Evolutionary conservation across 2,797 vertebrate genomes (phyloP).

Genomic region (Protosalanx chinensis): DNA sequence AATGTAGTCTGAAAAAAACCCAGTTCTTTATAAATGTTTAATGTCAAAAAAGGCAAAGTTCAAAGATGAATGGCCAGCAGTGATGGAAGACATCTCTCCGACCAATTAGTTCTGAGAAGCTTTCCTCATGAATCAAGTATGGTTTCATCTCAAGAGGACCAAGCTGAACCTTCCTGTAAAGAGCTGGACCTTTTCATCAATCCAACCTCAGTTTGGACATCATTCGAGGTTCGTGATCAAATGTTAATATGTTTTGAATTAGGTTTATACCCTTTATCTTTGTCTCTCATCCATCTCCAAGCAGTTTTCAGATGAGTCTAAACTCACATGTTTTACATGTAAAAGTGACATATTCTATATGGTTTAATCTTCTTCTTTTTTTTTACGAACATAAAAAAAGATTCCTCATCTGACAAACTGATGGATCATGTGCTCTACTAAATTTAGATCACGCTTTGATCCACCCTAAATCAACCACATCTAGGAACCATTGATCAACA

Average conservation of each 20-base stretch:
- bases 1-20: constrained; percentile 51
- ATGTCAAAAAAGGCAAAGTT: constrained; percentile 68
- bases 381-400: constrained; percentile 11
- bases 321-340: background rate
- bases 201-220: background rate
- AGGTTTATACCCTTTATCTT: background rate
- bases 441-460: constrained; percentile 49
- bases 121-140: constrained; percentile 26
- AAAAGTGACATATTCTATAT: background rate
- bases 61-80: constrained; percentile 64
- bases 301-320: background rate
- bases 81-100: constrained; percentile 52
- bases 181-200: constrained; percentile 8
- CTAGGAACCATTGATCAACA: constrained; percentile 55
- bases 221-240: background rate
- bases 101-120: constrained; percentile 60
- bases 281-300: background rate
- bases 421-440: constrained; percentile 52
- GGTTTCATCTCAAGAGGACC: constrained; percentile 9
- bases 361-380: too few species aligned
- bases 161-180: constrained; percentile 22
- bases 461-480: constrained; percentile 41
- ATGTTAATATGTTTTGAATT: background rate
- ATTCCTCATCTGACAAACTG: constrained; percentile 47
- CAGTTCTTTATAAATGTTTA: constrained; percentile 67